Base-by-base conservation (phyloP, 2,113 vertebrate species). In the Excalfactoria chinensis region DNA sequence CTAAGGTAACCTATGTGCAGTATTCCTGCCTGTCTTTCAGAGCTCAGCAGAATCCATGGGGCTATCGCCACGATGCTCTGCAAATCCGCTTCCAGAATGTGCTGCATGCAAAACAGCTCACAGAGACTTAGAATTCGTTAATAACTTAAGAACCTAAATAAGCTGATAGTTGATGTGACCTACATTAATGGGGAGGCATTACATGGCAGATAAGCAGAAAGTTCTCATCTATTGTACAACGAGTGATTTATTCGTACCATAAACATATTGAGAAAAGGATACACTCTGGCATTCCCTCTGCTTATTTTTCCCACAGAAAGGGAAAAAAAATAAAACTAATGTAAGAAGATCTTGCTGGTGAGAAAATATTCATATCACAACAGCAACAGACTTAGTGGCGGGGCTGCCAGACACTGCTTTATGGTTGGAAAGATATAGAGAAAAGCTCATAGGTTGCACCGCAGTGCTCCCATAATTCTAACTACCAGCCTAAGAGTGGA, bases 111-210 rank as follows among this genome's bases (percentile, higher is more conserved):
- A 95, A 96, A 93, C 41, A 81, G 79, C 81, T 81, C 10, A 0
- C 70, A 66, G 88, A 81, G 59, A 63, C 40, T 95, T 90, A 93
- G n/a, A 97, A 69, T 86, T 92, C 93, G 8, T 87, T 87, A 97
- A 96, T 93, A 88, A 90, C 79, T 93, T 95, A 90, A 97, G 71
- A 95, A 84, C 84, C 92, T 76, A 93, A 94, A 96, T 95, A 79
- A 95, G 89, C 93, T 95, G 84, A 21, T 95, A 87, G 88, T 94
- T 96, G 76, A 93, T 93, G 91, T 96, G 86, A 90, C 74, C 89
- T 70, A 90, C 95, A 89, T 96, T 96, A 96, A 94, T 89, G 23
- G 89, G n/a, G 53, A 89, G 66, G 67, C 35, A 72, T 60, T 93
- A 72, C 81, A 96, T 43, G 76, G 59, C 40, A 87, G 80, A 96